Evolutionary conservation across 1,140 invertebrate species (phyloP).

Genomic region (Sminthurides bifidus): DNA sequence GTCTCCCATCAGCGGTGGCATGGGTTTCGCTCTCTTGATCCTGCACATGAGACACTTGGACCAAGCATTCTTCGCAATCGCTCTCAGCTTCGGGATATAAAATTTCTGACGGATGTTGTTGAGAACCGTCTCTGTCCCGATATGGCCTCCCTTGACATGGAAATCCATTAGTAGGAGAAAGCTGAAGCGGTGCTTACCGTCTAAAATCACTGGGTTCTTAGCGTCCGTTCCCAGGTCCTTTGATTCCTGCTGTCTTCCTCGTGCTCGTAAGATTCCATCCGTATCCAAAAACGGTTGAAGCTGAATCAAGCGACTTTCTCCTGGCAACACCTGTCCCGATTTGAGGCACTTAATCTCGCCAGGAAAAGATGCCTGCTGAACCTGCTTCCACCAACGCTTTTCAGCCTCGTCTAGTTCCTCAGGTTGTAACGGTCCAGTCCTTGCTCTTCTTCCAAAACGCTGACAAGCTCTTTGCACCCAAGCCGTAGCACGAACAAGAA

Average conservation of each 20-base stretch:
- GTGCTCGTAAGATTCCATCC: constrained; percentile 9
- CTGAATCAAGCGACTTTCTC: not conserved
- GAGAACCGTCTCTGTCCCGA: constrained; percentile 2
- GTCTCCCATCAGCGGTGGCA: constrained; percentile 13
- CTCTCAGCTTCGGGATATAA: constrained; percentile 6
- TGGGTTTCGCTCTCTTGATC: not conserved
- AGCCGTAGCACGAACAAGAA: not conserved
- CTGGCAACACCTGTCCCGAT: not conserved
- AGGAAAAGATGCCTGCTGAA: not conserved
- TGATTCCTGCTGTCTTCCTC: constrained; percentile 6
- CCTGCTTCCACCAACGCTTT: not conserved
- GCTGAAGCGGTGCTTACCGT: constrained; percentile 1
- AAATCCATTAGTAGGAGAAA: constrained; percentile 1
- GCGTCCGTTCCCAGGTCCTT: not conserved
- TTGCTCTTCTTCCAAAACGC: not conserved
- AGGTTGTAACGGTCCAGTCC: not conserved
- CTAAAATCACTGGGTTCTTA: constrained; percentile 9
- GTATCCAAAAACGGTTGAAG: not conserved
- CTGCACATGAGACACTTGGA: constrained; percentile 6
- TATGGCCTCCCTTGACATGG: constrained; percentile 7
- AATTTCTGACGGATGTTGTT: constrained; percentile 11
- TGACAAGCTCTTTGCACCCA: not conserved
- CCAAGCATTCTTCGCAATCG: constrained; percentile 6
- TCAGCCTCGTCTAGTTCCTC: not conserved
- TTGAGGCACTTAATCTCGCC: not conserved